Conservation (phyloP, 2,888 invertebrate species). For the Ichneumoninae sp. region DNA sequence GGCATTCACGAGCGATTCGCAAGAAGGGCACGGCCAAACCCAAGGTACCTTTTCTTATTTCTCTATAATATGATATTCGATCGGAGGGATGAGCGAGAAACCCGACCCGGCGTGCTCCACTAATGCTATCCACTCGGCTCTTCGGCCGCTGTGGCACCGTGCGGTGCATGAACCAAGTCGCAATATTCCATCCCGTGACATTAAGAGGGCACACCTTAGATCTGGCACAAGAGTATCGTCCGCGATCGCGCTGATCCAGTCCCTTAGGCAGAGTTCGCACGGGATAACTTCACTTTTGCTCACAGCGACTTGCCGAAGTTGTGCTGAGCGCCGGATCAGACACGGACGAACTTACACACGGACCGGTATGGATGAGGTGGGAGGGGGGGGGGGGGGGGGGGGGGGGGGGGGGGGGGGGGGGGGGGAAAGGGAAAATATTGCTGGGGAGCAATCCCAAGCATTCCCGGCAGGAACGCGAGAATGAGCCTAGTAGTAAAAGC, state of each 20-base stretch:
- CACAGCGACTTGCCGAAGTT: background rate
- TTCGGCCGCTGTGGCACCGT: constrained; percentile 19
- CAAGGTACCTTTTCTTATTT: constrained; percentile 4
- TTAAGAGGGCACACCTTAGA: constrained; percentile 72
- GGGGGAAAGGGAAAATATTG: too few relatives aligned
- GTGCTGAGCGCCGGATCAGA: background rate
- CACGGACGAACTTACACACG: background rate
- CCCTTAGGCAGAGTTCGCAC: constrained; percentile 68
- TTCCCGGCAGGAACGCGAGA: background rate
- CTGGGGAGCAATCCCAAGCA: too few relatives aligned
- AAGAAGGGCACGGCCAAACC: constrained; percentile 26
- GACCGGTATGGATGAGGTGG: background rate
- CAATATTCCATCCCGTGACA: constrained; percentile 68
- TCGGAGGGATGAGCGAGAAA: constrained; percentile 29
- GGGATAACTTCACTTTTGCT: constrained; percentile 46
- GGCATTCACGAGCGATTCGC: constrained; percentile 39
- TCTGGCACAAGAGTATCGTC: constrained; percentile 70
- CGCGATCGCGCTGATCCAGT: constrained; percentile 66
- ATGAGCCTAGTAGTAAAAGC: constrained; percentile 25
- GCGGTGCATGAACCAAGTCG: constrained; percentile 56
- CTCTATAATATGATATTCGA: constrained; percentile 46
- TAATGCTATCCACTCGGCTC: background rate
- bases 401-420: background rate
- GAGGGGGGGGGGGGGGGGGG: background rate
- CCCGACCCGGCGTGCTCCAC: constrained; percentile 13